Evolutionary conservation across 2,113 vertebrate genomes (phyloP).

Genomic region (Oryctolagus cuniculus): mOryCun1.1 NC_091447.1:24450001-24450500

Average conservation of each 20-base stretch:
- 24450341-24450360: not conserved
- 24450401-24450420: no score
- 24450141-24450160: not conserved
- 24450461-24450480: no score
- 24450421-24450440: no score
- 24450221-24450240: slow-evolving; percentile 12
- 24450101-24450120: not conserved
- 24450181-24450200: not conserved
- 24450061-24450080: not conserved
- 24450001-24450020: not conserved
- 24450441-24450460: no score
- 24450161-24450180: not conserved
- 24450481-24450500: no score
- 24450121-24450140: not conserved
- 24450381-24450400: no score
- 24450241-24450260: not conserved
- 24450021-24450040: not conserved
- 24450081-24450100: not conserved
- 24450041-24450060: not conserved
- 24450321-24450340: not conserved
- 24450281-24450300: not conserved
- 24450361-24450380: not conserved
- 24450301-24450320: not conserved
- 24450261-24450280: not conserved
- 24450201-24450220: not conserved